Evolutionary conservation across 2,113 vertebrate genomes (phyloP).

Genomic region (Sigmodon hispidus): DNA sequence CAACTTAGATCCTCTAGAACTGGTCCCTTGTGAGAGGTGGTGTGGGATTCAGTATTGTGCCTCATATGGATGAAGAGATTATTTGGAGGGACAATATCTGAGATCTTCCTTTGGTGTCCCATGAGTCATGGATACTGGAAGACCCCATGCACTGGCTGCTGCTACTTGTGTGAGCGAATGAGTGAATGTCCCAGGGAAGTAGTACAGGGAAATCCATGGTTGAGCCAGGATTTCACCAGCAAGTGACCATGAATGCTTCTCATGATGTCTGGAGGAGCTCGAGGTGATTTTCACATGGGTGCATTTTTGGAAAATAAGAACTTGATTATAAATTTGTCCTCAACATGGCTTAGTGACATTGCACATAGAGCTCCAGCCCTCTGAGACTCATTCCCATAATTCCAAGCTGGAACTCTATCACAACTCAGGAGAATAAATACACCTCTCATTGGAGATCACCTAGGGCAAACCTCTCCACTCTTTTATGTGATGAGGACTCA

Average conservation of each 20-base stretch:
- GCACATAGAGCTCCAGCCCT: neutral
- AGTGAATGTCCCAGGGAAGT: neutral
- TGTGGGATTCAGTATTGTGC: neutral
- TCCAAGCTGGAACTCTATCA: neutral
- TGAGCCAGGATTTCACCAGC: neutral
- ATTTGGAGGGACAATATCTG: neutral
- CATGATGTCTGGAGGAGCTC: neutral
- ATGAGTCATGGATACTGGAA: neutral
- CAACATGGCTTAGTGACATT: neutral
- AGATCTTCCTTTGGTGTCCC: neutral
- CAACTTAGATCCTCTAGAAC: neutral
- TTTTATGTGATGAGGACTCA: neutral
- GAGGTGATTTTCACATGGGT: neutral
- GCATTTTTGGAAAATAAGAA: neutral
- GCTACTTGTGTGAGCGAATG: no score
- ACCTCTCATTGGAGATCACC: neutral
- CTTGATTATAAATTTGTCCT: neutral
- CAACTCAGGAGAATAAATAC: neutral
- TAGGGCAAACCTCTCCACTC: neutral
- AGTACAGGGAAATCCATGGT: neutral
- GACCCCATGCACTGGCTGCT: neutral
- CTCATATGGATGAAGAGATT: neutral
- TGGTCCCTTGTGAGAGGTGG: neutral
- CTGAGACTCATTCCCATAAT: neutral
- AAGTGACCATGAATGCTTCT: neutral